Base-by-base conservation (phyloP, 2,797 vertebrate species). In the Acestrorhynchus altus region DNA sequence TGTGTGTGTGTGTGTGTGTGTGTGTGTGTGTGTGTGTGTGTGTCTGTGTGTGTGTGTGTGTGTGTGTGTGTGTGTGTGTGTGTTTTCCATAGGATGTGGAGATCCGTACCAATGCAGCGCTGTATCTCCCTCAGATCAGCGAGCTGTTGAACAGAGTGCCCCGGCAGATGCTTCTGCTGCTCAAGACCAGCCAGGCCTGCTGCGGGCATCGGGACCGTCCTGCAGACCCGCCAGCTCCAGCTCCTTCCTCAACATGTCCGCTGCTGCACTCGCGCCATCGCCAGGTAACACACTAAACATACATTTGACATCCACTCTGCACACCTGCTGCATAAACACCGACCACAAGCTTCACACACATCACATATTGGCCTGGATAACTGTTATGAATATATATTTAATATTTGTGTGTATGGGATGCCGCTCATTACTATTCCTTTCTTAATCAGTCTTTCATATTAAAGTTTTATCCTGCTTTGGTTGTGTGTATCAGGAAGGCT, bases 161-260 rank as follows among this genome's bases (percentile, higher is more conserved):
- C 0, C 95, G 96, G 1, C 96, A 98, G 92, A 97, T 99, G 96
- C 90, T 99, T 79, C 93, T 99, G 77, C 92, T 99, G 76, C 90
- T 99, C 82, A 99, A 99, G 92, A 99, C 97, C 88, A 99, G 98
- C 0, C n/a, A n/a, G 97, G 99, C 89, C 91, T 99, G 39, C 89
- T 99, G 81, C 93, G 96, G 1, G 97, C 74, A 97, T 98, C 0
- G 98, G 98, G 91, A 94, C 93, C 0, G 87, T 95, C 1, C 88
- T 99, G 76, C 91, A 94, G 81, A 97, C 96, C 0, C 89, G 96
- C 97, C 76, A 92, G 92, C 0, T 95, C 97, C 81, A 98, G 96
- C 40, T 98, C 96, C 82, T 98, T 98, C 87, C 94, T 99, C 91
- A 96, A 92, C 92, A 98, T 99, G 97, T 96, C 97, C 96, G 96